phyloP scores from a whole-genome alignment of 2,888 invertebrate genomes.

The Lucinisca nassula region DNA sequence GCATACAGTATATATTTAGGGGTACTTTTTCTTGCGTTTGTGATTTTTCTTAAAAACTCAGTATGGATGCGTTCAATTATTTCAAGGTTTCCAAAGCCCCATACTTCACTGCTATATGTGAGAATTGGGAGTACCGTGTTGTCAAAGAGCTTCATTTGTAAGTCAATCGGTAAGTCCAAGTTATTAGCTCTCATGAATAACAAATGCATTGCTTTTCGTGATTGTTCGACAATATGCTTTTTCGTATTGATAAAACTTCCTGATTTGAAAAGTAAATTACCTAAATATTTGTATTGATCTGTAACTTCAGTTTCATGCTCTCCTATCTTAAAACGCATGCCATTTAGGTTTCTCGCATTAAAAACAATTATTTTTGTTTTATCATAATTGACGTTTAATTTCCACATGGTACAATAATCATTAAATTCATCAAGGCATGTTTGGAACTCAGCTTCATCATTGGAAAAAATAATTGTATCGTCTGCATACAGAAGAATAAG shows the following conservation, averaged over 20 bases:
- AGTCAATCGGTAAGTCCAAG: slow-evolving; percentile 14
- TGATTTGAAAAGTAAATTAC: background rate
- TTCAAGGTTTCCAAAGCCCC: slow-evolving; percentile 26
- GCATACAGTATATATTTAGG: slow-evolving; percentile 21
- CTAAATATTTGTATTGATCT: slow-evolving; percentile 21
- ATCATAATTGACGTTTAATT: background rate
- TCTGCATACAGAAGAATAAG: background rate
- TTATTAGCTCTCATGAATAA: slow-evolving; percentile 25
- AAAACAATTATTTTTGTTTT: background rate
- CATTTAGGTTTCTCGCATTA: background rate
- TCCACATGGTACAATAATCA: background rate
- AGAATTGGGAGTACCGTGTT: slow-evolving; percentile 21
- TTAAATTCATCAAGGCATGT: background rate
- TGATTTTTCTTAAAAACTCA: slow-evolving; percentile 1
- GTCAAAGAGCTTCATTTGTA: slow-evolving; percentile 22
- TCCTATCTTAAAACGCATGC: background rate
- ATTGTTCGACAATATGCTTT: background rate
- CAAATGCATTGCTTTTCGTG: slow-evolving; percentile 17
- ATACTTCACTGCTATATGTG: slow-evolving; percentile 30
- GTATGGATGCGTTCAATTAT: slow-evolving; percentile 12
- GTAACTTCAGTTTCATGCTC: background rate
- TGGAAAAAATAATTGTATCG: background rate
- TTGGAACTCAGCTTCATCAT: slow-evolving; percentile 21
- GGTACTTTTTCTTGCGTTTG: slow-evolving; percentile 13
- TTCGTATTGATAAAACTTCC: slow-evolving; percentile 17